Percentiles rank a stretch among this genome's conserved stretches.
Evolutionary conservation across 64 coral and sea anemone genomes (phyloP).

Genomic region (Cladopsammia gracilis): DNA sequence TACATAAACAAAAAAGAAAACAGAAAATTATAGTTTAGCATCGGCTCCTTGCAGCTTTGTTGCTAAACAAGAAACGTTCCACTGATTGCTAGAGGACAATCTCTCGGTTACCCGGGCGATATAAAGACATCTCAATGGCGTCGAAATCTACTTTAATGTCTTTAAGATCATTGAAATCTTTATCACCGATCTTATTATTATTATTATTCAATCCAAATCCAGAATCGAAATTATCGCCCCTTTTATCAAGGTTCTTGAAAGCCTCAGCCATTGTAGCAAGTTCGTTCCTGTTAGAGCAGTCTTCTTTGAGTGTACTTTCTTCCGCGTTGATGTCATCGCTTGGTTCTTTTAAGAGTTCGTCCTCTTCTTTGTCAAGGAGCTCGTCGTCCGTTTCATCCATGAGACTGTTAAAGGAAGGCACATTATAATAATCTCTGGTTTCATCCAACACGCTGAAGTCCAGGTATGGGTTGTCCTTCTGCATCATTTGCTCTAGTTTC

Average conservation of each 20-base stretch:
- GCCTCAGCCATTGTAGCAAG: not conserved
- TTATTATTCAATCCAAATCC: too few relatives aligned
- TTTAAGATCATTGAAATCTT: not conserved
- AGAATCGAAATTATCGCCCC: not conserved
- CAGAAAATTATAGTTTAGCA: too few relatives aligned
- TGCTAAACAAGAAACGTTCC: too few relatives aligned
- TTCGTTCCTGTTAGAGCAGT: conserved; percentile 6
- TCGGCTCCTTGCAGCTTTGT: too few relatives aligned
- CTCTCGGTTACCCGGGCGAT: conserved; percentile 9
- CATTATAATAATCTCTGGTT: conserved; percentile 84
- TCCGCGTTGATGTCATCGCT: not conserved
- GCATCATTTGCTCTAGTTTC: conserved; percentile 81
- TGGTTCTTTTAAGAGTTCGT: not conserved
- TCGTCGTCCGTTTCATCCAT: conserved; percentile 34
- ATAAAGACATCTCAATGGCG: conserved; percentile 53
- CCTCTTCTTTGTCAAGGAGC: not conserved
- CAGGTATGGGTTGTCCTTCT: conserved; percentile 88
- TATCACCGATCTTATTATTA: not conserved
- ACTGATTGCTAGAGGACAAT: conserved; percentile 26
- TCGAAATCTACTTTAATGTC: conserved; percentile 49
- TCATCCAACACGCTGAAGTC: conserved; percentile 81
- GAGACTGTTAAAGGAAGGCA: conserved; percentile 89
- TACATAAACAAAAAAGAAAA: too few relatives aligned
- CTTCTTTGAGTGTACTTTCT: not conserved
- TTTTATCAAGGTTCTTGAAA: not conserved